Evolutionary conservation across 2,888 invertebrate species (phyloP), one percentile per base, ranked within the genome.

Genomic region (Maniola hyperantus): DNA sequence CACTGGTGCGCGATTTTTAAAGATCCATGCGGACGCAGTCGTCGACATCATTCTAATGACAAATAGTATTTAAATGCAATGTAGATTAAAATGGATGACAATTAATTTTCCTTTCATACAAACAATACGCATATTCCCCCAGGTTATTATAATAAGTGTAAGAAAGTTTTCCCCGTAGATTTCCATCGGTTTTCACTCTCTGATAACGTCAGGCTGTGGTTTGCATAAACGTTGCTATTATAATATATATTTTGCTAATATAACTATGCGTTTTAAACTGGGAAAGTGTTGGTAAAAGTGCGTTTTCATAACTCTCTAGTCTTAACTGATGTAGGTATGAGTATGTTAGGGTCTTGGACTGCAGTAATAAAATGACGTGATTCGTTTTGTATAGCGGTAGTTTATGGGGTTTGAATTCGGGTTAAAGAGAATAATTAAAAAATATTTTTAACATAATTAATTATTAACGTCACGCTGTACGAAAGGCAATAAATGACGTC

Each of bases 181-280:
- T 65, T 62, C 51, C 64, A 62, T 68, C 65, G 18, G 55, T 54
- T 71, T 70, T 71, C 71, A 66, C 71, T 54, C 33, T 44, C 44
- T 39, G 67, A 58, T 70, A 61, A 39, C 51, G 61, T 15, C 63
- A 15, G 20, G 1, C 7, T 64, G 69, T 11, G 68, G 71, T 68
- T 68, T 68, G 68, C 66, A 66, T 70, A 67, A 65, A 60, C 62
- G 65, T 64, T 51, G 65, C 57, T 61, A 70, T 66, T 66, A n/a
- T n/a, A n/a, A n/a, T n/a, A n/a, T n/a, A n/a, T n/a, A n/a, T n/a
- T n/a, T n/a, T n/a, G n/a, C n/a, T n/a, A n/a, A n/a, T n/a, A n/a
- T n/a, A 55, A 66, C 50, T 51, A 34, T 42, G 33, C 33, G 53
- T 65, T 60, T 34, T 26, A 54, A 55, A 46, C 15, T 48, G 65